Base-by-base conservation (phyloP, 2,888 invertebrate species). In the Altica lythri region DNA sequence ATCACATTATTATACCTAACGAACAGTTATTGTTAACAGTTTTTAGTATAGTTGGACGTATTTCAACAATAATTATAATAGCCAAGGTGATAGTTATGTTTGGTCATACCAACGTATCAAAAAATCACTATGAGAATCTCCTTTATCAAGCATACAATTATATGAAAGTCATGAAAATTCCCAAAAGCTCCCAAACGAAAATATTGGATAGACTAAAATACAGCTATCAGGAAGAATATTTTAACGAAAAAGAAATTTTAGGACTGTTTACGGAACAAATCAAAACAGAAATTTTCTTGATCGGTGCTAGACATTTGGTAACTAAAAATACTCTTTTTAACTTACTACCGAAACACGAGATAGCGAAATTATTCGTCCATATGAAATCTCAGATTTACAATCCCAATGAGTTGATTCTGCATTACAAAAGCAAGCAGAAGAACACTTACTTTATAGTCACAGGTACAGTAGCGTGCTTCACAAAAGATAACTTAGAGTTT, bases 91-190 rank as follows among this genome's bases (percentile, higher is more conserved):
- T 77, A 63, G 14, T 67, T 60, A 43, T 64, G 5, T 69, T 69
- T 40, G 67, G 67, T 4, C 53, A 65, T 1, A 60, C 68, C 2
- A 69, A 70, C 1, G 70, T 73, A 13, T 72, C 76, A 1, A 72
- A 76, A 49, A 67, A 73, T 4, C 75, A 76, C 51, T 77, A 76
- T 63, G 73, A 77, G 49, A 78, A 78, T 48, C 73, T 81, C 14
- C 76, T 80, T 62, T 75, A 77, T 47, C 79, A 80, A 66, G 60
- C 75, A n/a, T 72, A 78, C 70, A 78, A 79, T 52, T 83, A 81
- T 62, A 80, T 81, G 75, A 69, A 68, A 2, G 76, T 79, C 38
- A 81, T 80, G 62, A 78, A 79, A 57, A 73, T 83, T n/a, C 80
- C 83, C 0, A 57, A 66, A 9, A 57, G 69, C 5, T 65, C 83